Base-by-base conservation (phyloP, 2,888 invertebrate species). In the Scrobipalpa atriplicella region DNA sequence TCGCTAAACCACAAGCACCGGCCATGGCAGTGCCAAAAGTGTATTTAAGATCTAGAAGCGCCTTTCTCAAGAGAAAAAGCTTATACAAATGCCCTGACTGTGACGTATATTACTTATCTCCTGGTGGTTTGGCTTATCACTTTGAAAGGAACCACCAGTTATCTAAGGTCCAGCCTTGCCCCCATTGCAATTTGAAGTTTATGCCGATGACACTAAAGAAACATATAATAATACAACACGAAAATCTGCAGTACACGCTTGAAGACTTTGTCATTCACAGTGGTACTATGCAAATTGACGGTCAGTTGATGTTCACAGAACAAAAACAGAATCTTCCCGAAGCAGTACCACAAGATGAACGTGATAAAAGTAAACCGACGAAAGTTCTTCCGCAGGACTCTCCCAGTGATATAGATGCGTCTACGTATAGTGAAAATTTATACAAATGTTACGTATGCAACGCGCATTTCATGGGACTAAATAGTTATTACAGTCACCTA, bases 31-130 rank as follows among this genome's bases (percentile, higher is more conserved):
- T 3, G 5, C 29, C 2, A 29, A 2, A 29, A 29, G 5, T 29
- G 29, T 29, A 29, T 29, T 29, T 29, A 29, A 29, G 29, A 29
- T 29, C 29, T 29, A 29, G 5, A 29, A 29, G 29, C 29, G 29
- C 29, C 2, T 29, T 29, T 29, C 29, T 2, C 5, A 47, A 8
- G n/a, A 68, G 0, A n/a, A 43, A 0, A 67, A 66, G 0, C 69
- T 1, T 72, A 0, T 70, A 65, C 21, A 66, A 66, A 18, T 79
- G 79, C 63, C 13, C 62, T 0, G 9, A 60, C 13, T 79, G 79
- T 52, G 65, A 71, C n/a, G 39, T 74, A 0, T 67, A 72, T 52
- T 73, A 68, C 47, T 29, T 72, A 18, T 62, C 68, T 0, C 11
- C 21, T 6, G 19, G 29, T 7, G 62, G 66, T 8, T n/a, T 69